Base-by-base conservation (phyloP, 2,797 vertebrate species). In the Aulostomus chinensis region DNA sequence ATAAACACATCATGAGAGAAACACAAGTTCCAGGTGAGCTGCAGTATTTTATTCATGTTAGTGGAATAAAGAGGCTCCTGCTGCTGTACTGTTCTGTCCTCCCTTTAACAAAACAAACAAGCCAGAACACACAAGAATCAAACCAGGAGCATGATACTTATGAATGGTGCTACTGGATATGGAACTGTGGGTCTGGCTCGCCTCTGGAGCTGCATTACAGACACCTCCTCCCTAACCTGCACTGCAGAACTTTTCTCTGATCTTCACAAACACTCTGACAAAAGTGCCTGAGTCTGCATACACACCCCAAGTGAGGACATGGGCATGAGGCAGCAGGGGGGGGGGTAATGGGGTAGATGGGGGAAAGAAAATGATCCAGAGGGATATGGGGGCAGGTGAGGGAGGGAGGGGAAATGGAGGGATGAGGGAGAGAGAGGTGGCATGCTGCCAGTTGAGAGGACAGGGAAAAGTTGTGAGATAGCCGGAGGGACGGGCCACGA, bases 201-300 rank as follows among this genome's bases (percentile, higher is more conserved):
- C 41, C 52, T 46, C 58, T 8, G 43, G 26, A 48, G 55, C 70
- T 69, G 58, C 66, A 57, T 62, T 57, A 74, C 49, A 65, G 58
- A 50, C 22, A 30, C 63, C 69, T 51, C 73, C 48, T 58, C 55
- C 45, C 56, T 76, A 79, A 79, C 72, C 90, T 89, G 90, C 90
- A 92, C 81, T 93, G 91, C 91, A 93, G 89, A 91, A 90, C 85
- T 90, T 87, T 84, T 80, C 67, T 79, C 63, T 80, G 78, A 81
- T 88, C 85, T 82, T 80, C 73, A 80, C 65, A 73, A 84, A 78
- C 72, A 76, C 79, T 65, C 71, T 53, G 67, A 77, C 67, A 85
- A 86, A 88, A 91, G 82, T 87, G 87, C 78, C 71, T 81, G 74
- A 73, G 81, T 85, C 74, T 86, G 86, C 86, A 88, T 74, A 79